A percentile compares a stretch with the other conserved stretches of the same genome.
Conservation (phyloP, 2,113 vertebrate genomes). For the Edolisoma coerulescens region DNA sequence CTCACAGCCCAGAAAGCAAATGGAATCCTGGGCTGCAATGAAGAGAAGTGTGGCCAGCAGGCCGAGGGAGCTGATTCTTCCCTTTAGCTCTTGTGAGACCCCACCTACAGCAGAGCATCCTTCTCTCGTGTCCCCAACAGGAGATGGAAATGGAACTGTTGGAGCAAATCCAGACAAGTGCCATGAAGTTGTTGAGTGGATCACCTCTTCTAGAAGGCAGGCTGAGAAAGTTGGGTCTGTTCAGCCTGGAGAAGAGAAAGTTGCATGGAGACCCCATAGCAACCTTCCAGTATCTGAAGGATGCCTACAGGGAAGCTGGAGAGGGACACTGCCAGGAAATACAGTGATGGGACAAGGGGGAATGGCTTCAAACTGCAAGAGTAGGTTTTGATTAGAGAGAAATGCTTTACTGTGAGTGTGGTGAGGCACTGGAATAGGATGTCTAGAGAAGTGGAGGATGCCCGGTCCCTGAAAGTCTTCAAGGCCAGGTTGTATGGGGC, state of each 20-base stretch:
- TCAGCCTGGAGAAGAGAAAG: neutral
- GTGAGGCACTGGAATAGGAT: neutral
- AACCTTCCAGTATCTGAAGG: neutral
- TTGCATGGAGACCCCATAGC: rapidly evolving
- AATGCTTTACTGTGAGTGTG: neutral
- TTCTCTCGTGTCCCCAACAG: neutral
- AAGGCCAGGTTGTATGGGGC: neutral
- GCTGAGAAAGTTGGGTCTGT: neutral
- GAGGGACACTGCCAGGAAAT: neutral
- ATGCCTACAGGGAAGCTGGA: neutral
- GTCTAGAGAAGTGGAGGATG: neutral
- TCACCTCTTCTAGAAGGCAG: neutral
- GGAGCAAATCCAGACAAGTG: neutral
- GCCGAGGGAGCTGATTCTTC: neutral
- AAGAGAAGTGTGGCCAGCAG: neutral
- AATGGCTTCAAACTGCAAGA: neutral
- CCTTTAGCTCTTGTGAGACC: neutral
- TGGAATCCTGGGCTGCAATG: rapidly evolving
- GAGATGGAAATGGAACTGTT: neutral
- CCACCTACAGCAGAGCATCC: neutral
- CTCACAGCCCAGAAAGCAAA: neutral
- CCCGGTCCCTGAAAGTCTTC: neutral
- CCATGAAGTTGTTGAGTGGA: neutral
- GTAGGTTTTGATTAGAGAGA: neutral
- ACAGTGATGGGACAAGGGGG: neutral